Percentiles rank a stretch among this genome's conserved stretches.
Conservation (phyloP, 2,797 vertebrate species). For the Pelobates cultripes region DNA sequence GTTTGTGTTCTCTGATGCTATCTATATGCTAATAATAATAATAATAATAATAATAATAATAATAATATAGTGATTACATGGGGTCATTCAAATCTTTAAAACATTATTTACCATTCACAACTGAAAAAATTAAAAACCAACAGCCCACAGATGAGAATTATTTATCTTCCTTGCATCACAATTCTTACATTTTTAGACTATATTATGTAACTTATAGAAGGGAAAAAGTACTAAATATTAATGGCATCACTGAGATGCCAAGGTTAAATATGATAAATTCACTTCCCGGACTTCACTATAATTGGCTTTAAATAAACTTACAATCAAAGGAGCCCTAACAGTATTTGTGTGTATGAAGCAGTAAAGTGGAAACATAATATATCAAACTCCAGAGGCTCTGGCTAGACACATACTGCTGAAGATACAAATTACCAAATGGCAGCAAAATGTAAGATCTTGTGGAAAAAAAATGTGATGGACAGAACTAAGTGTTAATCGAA, state of each 20-base stretch:
- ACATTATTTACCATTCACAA: too few relatives aligned
- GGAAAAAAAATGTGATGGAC: slow-evolving; percentile 21
- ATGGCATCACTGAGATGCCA: not conserved
- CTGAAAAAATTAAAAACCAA: too few relatives aligned
- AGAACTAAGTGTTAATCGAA: slow-evolving; percentile 29
- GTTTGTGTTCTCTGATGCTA: too few relatives aligned
- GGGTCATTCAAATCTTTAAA: too few relatives aligned
- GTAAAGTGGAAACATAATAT: slow-evolving; percentile 8
- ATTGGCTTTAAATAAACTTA: not conserved
- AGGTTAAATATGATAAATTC: slow-evolving; percentile 8
- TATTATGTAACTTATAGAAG: not conserved
- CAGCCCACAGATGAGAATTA: too few relatives aligned
- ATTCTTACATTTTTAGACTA: not conserved
- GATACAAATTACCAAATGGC: slow-evolving; percentile 20
- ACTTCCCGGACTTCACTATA: not conserved
- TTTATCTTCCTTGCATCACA: too few relatives aligned
- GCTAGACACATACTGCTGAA: not conserved
- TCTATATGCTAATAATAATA: too few relatives aligned
- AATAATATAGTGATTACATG: too few relatives aligned
- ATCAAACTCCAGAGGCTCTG: not conserved
- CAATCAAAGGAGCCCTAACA: not conserved
- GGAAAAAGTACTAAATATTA: not conserved
- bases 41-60: too few relatives aligned
- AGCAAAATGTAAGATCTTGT: slow-evolving; percentile 5
- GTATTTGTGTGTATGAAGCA: not conserved